Conservation (phyloP, 2,888 invertebrate genomes). For the Tanypteryx hageni region DNA sequence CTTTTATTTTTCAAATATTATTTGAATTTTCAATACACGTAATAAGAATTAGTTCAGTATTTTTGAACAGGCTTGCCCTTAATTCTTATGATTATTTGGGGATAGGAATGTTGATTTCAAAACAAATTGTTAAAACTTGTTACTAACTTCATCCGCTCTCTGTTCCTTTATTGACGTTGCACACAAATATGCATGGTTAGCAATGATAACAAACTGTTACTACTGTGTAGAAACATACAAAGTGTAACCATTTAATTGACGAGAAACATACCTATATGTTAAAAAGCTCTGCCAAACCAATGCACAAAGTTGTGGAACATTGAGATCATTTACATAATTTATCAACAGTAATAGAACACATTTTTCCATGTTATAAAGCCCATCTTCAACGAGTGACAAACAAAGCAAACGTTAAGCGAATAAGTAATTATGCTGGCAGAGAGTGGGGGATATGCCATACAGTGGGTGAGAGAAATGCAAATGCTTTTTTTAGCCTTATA, state of each 20-base stretch:
- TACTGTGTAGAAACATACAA: conserved; percentile 63
- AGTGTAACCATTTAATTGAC: conserved; percentile 64
- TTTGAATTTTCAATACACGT: conserved; percentile 56
- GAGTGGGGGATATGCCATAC: conserved; percentile 61
- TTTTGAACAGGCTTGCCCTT: background rate
- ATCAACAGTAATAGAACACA: conserved; percentile 55
- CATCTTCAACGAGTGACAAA: conserved; percentile 43
- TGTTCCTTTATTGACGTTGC: conserved; percentile 10
- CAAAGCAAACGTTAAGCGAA: conserved; percentile 53
- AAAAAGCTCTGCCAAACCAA: conserved; percentile 55
- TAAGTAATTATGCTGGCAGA: conserved; percentile 51
- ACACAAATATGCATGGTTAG: conserved; percentile 54
- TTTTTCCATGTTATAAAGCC: conserved; percentile 34
- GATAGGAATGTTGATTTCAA: conserved; percentile 29
- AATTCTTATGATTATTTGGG: conserved; percentile 49
- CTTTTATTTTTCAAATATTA: conserved; percentile 54
- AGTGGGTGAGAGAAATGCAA: conserved; percentile 34
- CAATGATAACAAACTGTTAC: conserved; percentile 51
- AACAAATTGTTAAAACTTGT: conserved; percentile 41
- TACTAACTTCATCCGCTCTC: conserved; percentile 27
- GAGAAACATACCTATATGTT: conserved; percentile 61
- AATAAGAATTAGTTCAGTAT: conserved; percentile 58
- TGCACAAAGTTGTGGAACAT: conserved; percentile 53
- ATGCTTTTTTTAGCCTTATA: conserved; percentile 15
- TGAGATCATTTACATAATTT: conserved; percentile 54